Conservation (phyloP, 2,888 invertebrate genomes). For the Apotomis betuletana region DNA sequence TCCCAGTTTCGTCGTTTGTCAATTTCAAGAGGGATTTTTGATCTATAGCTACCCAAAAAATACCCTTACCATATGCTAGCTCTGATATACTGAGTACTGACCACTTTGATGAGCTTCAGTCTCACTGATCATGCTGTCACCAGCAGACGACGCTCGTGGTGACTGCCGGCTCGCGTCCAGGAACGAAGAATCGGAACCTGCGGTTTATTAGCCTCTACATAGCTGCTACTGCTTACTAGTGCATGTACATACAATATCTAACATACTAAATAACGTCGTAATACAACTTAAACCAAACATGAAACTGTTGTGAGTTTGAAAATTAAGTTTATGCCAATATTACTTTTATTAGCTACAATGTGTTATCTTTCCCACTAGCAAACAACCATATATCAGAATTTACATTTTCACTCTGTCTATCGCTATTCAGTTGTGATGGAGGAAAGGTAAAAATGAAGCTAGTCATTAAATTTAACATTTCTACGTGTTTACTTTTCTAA, state of each 20-base stretch:
- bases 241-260: slow-evolving; percentile 5
- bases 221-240: slow-evolving; percentile 24
- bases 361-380: not conserved
- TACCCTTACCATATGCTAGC: not conserved
- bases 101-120: slow-evolving; percentile 81
- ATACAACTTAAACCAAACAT: not conserved
- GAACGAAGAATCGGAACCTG: slow-evolving; percentile 80
- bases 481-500: not conserved
- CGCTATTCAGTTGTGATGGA: not conserved
- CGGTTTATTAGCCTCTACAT: slow-evolving; percentile 57
- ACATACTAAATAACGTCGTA: too few relatives aligned
- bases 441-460: not conserved
- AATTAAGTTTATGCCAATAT: not conserved
- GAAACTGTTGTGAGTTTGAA: not conserved
- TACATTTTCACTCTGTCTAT: not conserved
- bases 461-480: not conserved
- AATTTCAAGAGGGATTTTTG: not conserved
- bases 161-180: slow-evolving; percentile 78
- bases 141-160: slow-evolving; percentile 77
- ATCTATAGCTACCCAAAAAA: not conserved
- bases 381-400: not conserved
- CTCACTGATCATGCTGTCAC: slow-evolving; percentile 77
- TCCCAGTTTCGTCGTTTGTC: not conserved
- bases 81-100: slow-evolving; percentile 57
- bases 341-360: slow-evolving; percentile 2